These are phyloP conservation scores for Lindbergichthys nudifrons DNA, from an alignment of 2,797 vertebrate species.

Conservation along the genomic window DNA sequence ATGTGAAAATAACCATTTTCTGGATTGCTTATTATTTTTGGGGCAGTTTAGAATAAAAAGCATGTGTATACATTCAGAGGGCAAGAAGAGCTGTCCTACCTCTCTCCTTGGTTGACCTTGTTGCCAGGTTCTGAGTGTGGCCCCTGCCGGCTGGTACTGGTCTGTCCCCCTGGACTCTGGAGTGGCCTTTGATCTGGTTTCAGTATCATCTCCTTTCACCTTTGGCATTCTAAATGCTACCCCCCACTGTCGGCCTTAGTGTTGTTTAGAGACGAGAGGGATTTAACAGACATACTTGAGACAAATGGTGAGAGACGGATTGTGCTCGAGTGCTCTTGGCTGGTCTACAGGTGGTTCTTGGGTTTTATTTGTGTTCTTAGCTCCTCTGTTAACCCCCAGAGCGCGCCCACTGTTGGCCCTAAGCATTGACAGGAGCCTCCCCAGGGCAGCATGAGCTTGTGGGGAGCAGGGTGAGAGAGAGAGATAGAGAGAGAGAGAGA, in stretches of 20 bases:
- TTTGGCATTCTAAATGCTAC: conserved; percentile 11
- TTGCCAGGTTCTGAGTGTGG: conserved; percentile 5
- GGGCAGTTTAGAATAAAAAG: conserved; percentile 69
- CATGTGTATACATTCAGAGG: conserved; percentile 30
- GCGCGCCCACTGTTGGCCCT: conserved; percentile 37
- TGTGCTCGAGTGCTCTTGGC: conserved; percentile 53
- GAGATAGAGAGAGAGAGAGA: conserved; percentile 3
- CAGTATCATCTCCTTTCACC: conserved; percentile 2
- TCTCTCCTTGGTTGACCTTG: conserved; percentile 41
- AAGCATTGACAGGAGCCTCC: conserved; percentile 49
- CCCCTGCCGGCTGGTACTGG: neutral
- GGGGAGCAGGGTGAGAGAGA: conserved; percentile 9
- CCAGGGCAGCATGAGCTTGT: conserved; percentile 44
- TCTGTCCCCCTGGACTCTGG: neutral
- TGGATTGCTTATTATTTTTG: conserved; percentile 80
- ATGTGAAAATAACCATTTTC: conserved; percentile 81
- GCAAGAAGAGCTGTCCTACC: conserved; percentile 6
- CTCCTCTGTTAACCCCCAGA: conserved; percentile 32
- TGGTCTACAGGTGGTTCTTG: conserved; percentile 60
- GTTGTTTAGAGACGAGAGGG: conserved; percentile 56
- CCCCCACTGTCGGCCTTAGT: conserved; percentile 5
- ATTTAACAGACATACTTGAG: conserved; percentile 64
- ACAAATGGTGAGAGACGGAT: conserved; percentile 58
- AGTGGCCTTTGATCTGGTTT: neutral
- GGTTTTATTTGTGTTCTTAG: conserved; percentile 27